Percentiles rank a stretch among this genome's conserved stretches.
Evolutionary conservation across 2,888 invertebrate species (phyloP).

Genomic region (Subacronicta megacephala): DNA sequence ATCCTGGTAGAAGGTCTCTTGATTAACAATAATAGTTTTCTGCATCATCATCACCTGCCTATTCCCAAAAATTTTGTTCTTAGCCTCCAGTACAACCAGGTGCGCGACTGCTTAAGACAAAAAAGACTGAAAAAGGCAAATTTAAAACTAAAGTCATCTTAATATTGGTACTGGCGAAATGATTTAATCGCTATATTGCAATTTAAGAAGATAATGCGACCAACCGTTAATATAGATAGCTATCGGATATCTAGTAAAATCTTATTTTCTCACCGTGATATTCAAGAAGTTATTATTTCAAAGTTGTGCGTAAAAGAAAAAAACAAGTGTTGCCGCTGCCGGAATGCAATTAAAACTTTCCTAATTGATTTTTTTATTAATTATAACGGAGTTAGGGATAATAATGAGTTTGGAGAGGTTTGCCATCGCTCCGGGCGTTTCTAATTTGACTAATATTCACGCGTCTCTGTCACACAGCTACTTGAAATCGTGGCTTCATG

Average conservation of each 20-base stretch:
- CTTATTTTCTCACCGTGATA: conserved; percentile 14
- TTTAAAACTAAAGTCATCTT: no score
- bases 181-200: no score
- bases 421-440: conserved; percentile 39
- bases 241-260: background rate
- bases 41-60: conserved; percentile 4
- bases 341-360: conserved; percentile 63
- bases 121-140: no score
- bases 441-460: conserved; percentile 60
- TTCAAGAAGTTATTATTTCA: conserved; percentile 28
- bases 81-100: no score
- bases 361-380: conserved; percentile 64
- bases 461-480: conserved; percentile 50
- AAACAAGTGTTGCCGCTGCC: conserved; percentile 35
- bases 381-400: conserved; percentile 46
- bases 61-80: no score
- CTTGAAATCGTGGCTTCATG: conserved; percentile 57
- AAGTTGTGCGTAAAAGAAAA: conserved; percentile 33
- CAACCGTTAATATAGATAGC: no score
- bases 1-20: conserved; percentile 20
- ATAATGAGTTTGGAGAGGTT: conserved; percentile 50
- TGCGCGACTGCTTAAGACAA: no score
- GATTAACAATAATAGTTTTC: conserved; percentile 25
- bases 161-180: no score
- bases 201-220: no score